Evolutionary conservation across 2,888 invertebrate genomes (phyloP), one percentile per base, ranked within the genome.

Genomic region (Galeruca laticollis): DNA sequence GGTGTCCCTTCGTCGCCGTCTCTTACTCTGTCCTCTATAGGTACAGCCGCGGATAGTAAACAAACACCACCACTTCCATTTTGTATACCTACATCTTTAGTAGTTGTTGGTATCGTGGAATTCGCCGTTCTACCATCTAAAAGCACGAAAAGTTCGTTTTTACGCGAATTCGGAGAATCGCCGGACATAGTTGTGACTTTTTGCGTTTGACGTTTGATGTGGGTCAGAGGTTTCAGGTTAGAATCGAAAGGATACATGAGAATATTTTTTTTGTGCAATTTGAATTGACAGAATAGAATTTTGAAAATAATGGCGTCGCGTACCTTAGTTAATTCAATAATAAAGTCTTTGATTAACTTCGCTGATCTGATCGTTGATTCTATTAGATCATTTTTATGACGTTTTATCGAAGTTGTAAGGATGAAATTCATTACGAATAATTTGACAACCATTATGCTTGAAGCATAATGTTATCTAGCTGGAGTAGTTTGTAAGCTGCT

Each of bases 141-240:
- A 63, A 77, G 80, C 49, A 80, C 79, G 71, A 80, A 79, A 8
- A 77, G 70, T 54, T 81, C 80, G 62, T 79, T 77, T 52, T 76
- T 75, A 68, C 79, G 77, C 20, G 80, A 77, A 47, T 76, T 74
- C 10, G 81, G 80, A 37, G 79, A 80, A 64, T 82, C 80, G 11
- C 80, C 82, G 18, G 82, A 81, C 82, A 82, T 82, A 62, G 78
- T 80, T 57, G 54, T 64, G 65, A 68, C 59, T 54, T 71, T 68
- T 57, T 57, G 6, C 20, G 56, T 56, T 59, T 71, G 71, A 71
- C 71, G 68, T 68, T 71, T 71, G 63, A 60, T 59, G 51, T 51
- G 35, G 59, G 59, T 59, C n/a, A 37, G 59, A 60, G 60, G 47
- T 60, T 49, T 52, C 31, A 60, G 43, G 43, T 65, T 47, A 21